Conservation (phyloP, 2,888 invertebrate genomes). For the Anodontia alba region DNA sequence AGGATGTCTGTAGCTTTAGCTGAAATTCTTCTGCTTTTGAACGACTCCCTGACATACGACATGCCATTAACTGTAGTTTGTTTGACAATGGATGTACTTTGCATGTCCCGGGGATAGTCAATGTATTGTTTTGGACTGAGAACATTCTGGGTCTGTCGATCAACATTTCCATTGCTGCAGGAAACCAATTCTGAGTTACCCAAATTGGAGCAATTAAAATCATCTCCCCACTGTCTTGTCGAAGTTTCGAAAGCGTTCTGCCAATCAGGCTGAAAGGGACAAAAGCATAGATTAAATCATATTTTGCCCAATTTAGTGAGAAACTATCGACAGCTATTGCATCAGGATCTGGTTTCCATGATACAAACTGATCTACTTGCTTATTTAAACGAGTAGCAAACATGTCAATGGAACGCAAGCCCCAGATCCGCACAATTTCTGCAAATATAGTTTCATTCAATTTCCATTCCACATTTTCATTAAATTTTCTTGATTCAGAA, state of each 20-base stretch:
- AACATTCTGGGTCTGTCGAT: constrained; percentile 20
- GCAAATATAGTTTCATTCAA: too few species aligned
- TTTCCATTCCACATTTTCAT: too few species aligned
- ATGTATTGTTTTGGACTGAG: not conserved
- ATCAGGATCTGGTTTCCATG: constrained; percentile 42
- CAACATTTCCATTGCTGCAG: constrained; percentile 20
- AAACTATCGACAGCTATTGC: constrained; percentile 28
- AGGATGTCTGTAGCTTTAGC: constrained; percentile 11
- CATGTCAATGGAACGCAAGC: constrained; percentile 17
- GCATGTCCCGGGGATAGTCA: not conserved
- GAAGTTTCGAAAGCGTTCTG: constrained; percentile 25
- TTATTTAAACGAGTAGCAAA: constrained; percentile 39
- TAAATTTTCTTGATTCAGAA: too few species aligned
- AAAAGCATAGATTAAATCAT: constrained; percentile 37
- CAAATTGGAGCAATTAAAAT: constrained; percentile 44
- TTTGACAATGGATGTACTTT: not conserved
- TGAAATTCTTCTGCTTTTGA: constrained; percentile 15
- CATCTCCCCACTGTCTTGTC: constrained; percentile 32
- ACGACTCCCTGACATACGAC: constrained; percentile 22
- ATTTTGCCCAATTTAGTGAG: constrained; percentile 21
- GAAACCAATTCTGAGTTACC: constrained; percentile 42
- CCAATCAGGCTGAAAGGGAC: too few species aligned
- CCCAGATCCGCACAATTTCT: not conserved
- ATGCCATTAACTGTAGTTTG: constrained; percentile 24
- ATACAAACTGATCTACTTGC: constrained; percentile 20